phyloP scores from a whole-genome alignment of 2,888 invertebrate species.

The Incurvaria masculella region DNA sequence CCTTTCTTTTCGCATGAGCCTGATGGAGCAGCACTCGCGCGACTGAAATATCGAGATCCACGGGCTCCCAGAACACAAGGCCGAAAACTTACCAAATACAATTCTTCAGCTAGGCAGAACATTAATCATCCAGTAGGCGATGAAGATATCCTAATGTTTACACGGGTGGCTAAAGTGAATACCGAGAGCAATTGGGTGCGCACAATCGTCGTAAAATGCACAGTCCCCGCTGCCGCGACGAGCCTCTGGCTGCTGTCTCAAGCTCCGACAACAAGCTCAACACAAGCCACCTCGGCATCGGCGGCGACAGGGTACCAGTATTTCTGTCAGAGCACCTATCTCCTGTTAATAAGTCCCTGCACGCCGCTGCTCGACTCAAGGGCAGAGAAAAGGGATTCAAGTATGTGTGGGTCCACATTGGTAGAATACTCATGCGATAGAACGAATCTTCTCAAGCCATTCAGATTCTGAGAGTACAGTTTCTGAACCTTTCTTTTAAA shows the following conservation, averaged over 20 bases:
- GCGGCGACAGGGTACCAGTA: constrained; percentile 12
- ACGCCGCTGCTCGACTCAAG: constrained; percentile 18
- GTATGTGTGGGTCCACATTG: constrained; percentile 19
- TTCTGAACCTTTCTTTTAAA: constrained; percentile 5
- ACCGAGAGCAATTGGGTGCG: constrained; percentile 3
- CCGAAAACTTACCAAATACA: constrained; percentile 11
- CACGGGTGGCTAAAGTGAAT: not conserved
- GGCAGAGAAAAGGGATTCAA: constrained; percentile 17
- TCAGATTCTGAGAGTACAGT: constrained; percentile 7
- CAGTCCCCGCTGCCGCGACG: constrained; percentile 13
- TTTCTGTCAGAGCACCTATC: constrained; percentile 18
- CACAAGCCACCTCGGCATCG: constrained; percentile 15
- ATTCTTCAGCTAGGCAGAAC: constrained; percentile 8
- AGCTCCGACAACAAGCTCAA: constrained; percentile 15
- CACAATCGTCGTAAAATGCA: constrained; percentile 10
- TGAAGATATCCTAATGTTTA: not conserved
- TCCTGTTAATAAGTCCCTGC: constrained; percentile 16
- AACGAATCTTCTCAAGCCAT: constrained; percentile 8
- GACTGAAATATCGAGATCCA: constrained; percentile 17
- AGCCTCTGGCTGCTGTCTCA: constrained; percentile 11
- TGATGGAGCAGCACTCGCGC: constrained; percentile 15
- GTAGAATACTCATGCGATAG: constrained; percentile 14
- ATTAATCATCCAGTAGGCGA: constrained; percentile 8
- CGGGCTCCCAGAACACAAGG: constrained; percentile 16
- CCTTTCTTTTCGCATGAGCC: constrained; percentile 10